Evolutionary conservation across 2,113 vertebrate genomes (phyloP).

Genomic region (Sorex fumeus): DNA sequence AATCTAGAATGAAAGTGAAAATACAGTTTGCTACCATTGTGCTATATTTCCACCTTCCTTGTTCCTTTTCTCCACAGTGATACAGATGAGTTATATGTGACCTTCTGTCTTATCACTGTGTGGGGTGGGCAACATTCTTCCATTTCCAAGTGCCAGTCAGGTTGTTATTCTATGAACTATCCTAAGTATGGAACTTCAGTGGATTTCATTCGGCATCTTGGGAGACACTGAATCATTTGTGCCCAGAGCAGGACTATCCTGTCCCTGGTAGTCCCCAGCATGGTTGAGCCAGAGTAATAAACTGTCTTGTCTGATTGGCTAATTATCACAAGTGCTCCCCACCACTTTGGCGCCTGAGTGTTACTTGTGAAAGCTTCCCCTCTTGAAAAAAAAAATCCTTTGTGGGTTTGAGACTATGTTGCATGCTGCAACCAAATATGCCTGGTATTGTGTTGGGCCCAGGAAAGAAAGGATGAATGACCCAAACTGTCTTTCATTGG

Average conservation of each 20-base stretch:
- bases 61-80: background rate
- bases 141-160: background rate
- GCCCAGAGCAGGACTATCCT: too few relatives aligned
- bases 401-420: background rate
- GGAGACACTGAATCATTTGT: too few relatives aligned
- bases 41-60: background rate
- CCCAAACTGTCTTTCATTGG: background rate
- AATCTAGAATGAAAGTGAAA: conserved; percentile 89
- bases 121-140: background rate
- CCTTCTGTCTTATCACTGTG: too few relatives aligned
- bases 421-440: background rate
- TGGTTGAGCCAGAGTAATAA: too few relatives aligned
- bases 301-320: too few relatives aligned
- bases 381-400: background rate
- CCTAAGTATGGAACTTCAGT: too few relatives aligned
- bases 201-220: too few relatives aligned
- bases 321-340: too few relatives aligned
- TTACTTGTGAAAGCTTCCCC: too few relatives aligned
- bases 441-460: background rate
- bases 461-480: background rate
- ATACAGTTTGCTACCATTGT: background rate
- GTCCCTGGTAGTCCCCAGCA: too few relatives aligned
- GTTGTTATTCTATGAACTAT: background rate
- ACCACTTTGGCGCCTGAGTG: too few relatives aligned
- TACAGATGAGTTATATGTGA: background rate